Evolutionary conservation across 2,113 vertebrate species (phyloP).

Genomic region (Gallinago undulata): DNA sequence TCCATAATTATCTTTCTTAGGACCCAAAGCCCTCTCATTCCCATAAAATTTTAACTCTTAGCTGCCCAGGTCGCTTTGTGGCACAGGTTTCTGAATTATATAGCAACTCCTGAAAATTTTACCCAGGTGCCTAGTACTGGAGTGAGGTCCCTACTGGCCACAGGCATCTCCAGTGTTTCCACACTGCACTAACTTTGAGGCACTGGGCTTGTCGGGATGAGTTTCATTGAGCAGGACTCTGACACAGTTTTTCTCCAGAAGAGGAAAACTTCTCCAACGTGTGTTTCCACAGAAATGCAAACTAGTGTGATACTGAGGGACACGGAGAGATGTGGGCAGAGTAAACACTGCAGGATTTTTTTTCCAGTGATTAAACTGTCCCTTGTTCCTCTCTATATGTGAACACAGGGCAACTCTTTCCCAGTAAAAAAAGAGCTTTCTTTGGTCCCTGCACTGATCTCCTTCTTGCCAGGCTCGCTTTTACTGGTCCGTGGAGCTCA

Average conservation of each 20-base stretch:
- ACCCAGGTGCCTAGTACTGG: neutral
- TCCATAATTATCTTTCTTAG: neutral
- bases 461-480: neutral
- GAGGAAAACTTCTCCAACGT: neutral
- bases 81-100: neutral
- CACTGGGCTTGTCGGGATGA: neutral
- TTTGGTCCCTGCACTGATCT: neutral
- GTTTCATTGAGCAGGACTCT: neutral
- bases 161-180: neutral
- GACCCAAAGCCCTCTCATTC: neutral
- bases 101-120: neutral
- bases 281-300: neutral
- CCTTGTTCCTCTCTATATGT: neutral
- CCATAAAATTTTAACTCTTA: neutral
- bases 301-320: fast-evolving
- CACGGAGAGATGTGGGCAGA: neutral
- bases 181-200: neutral
- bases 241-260: neutral
- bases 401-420: neutral
- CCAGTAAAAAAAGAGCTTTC: neutral
- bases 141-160: neutral
- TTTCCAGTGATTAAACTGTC: neutral
- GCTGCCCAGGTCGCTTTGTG: neutral
- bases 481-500: neutral
- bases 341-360: neutral